Evolutionary conservation across 35 echinoderm and acorn worm genomes (phyloP).

Genomic region (Apostichopus parvimensis): DNA sequence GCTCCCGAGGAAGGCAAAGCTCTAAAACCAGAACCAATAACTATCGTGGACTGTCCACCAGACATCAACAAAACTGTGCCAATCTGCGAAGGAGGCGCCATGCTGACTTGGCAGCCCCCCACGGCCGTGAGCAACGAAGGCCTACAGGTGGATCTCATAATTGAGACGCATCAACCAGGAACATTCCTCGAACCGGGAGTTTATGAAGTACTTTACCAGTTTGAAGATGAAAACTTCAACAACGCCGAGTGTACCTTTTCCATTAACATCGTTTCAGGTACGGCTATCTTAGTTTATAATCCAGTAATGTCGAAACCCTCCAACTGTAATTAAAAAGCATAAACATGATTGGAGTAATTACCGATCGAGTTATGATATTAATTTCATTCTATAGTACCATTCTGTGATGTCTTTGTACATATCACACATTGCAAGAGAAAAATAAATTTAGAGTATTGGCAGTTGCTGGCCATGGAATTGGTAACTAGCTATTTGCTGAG

Average conservation of each 20-base stretch:
- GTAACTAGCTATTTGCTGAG: no score
- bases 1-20: not conserved
- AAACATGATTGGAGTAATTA: no score
- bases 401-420: no score
- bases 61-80: constrained; percentile 23
- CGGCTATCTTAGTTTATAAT: not conserved
- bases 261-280: constrained; percentile 18
- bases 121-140: constrained; percentile 27
- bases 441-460: no score
- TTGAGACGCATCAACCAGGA: constrained; percentile 2
- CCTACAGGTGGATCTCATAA: not conserved
- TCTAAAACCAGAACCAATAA: not conserved
- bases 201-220: constrained; percentile 19
- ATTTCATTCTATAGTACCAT: no score
- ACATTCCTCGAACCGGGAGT: not conserved
- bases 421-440: no score
- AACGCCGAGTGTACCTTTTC: constrained; percentile 13
- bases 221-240: constrained; percentile 32
- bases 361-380: no score
- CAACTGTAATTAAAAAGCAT: no score
- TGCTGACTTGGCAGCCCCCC: not conserved
- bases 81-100: not conserved
- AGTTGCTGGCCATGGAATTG: no score
- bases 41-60: constrained; percentile 10
- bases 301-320: not conserved